A percentile compares a stretch with the other conserved stretches of the same genome.
Evolutionary conservation across 2,888 invertebrate species (phyloP).

Genomic region (Caenorhabditis uteleia): DNA sequence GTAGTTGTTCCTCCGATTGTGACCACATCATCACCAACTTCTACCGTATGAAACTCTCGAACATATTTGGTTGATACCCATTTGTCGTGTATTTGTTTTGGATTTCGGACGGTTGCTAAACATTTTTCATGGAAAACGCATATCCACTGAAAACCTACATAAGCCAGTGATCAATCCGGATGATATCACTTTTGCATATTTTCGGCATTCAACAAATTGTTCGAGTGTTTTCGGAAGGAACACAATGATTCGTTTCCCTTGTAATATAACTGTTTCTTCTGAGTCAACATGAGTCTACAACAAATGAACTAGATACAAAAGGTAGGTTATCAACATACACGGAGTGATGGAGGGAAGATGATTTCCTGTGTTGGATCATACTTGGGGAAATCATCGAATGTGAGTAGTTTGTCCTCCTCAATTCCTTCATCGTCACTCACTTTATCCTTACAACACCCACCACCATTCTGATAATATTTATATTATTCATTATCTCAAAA

Average conservation of each 20-base stretch:
- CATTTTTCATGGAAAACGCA: not conserved
- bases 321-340: no score
- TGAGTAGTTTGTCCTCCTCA: constrained; percentile 19
- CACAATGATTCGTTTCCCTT: constrained; percentile 7
- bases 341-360: constrained; percentile 86
- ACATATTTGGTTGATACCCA: constrained; percentile 26
- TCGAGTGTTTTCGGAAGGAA: constrained; percentile 23
- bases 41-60: constrained; percentile 71
- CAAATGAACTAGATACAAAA: no score
- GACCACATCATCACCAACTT: constrained; percentile 74
- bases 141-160: constrained; percentile 14
- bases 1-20: constrained; percentile 77
- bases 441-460: constrained; percentile 33
- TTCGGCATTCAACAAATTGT: constrained; percentile 3
- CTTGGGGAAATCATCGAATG: constrained; percentile 59
- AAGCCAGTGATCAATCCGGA: constrained; percentile 44
- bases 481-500: not conserved
- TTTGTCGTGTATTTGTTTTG: constrained; percentile 11
- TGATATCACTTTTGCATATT: constrained; percentile 25
- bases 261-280: constrained; percentile 56
- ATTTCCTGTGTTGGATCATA: constrained; percentile 84
- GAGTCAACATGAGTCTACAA: constrained; percentile 9
- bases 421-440: constrained; percentile 11
- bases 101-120: not conserved
- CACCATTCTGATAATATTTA: constrained; percentile 8